Evolutionary conservation across 2,888 invertebrate genomes (phyloP), one percentile per base, ranked within the genome.

Genomic region (Malthinus seriepunctatus): DNA sequence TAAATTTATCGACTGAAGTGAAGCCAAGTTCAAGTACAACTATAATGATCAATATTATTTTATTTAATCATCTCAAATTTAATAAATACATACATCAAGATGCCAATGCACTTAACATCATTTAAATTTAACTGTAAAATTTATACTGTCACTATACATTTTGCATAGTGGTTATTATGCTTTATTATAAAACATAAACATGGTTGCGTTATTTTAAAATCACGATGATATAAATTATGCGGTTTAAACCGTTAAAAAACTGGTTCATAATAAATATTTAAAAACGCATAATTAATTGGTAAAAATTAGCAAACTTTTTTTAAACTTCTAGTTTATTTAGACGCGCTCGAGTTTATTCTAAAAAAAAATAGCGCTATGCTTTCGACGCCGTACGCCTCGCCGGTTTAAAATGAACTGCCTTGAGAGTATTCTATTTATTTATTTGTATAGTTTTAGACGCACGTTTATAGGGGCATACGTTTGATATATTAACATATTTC

Each of bases 161-260:
- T 44, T 42, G 44, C 35, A 14, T 51, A 32, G 31, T 39, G 32
- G 32, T 32, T 35, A 23, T n/a, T 5, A 23, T 5, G 23, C 35
- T 44, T 52, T 52, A 52, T 52, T 52, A 23, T 23, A 52, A 44
- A 34, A 46, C 44, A 35, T 46, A n/a, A n/a, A n/a, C 33, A 32
- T 37, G 35, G 44, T 52, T 52, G 52, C 11, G 32, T 35, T 52
- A 52, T 52, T 52, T 52, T 52, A 52, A 51, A 42, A 23, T 10
- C 23, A 15, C 32, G 42, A 44, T n/a, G n/a, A 42, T 44, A 11
- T 42, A 14, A 42, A 42, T 42, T 15, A 42, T 42, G 39, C 23
- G 39, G 39, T 42, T 23, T 42, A 15, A 23, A 42, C 39, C 39
- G 39, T 42, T 42, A 42, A 42, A 42, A 14, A 42, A 42, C 15